Evolutionary conservation across 1,140 invertebrate genomes (phyloP).

Genomic region (Sarcophaga peregrina): DNA sequence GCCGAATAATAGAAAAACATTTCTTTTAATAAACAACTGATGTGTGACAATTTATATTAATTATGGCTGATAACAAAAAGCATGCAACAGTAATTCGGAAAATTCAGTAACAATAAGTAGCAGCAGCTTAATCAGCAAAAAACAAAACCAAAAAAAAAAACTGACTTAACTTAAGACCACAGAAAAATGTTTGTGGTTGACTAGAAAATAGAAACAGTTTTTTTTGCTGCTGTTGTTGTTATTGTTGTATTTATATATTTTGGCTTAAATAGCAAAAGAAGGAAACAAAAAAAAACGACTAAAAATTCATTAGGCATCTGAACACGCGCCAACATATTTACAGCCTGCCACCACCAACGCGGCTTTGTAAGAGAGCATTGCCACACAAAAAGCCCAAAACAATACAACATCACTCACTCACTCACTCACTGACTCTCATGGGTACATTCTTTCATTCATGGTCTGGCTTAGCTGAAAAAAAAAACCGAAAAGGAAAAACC

Average conservation of each 20-base stretch:
- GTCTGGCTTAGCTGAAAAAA: background rate
- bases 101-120: background rate
- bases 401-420: background rate
- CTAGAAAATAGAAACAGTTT: background rate
- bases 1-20: background rate
- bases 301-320: slow-evolving; percentile 18
- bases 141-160: background rate
- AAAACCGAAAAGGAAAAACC: background rate
- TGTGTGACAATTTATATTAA: slow-evolving; percentile 25
- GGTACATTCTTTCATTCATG: background rate
- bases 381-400: background rate
- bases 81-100: background rate
- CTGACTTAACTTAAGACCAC: background rate
- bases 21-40: slow-evolving; percentile 14
- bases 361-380: background rate
- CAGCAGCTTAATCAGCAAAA: background rate
- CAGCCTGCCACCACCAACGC: slow-evolving; percentile 9
- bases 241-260: background rate
- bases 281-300: background rate
- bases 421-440: too few relatives aligned
- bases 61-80: background rate
- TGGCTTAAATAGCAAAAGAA: background rate
- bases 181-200: slow-evolving; percentile 11
- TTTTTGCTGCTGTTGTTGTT: background rate
- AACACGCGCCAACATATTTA: slow-evolving; percentile 16